Base-by-base conservation (phyloP, 1,140 invertebrate genomes). In the Anastrepha ludens region DNA sequence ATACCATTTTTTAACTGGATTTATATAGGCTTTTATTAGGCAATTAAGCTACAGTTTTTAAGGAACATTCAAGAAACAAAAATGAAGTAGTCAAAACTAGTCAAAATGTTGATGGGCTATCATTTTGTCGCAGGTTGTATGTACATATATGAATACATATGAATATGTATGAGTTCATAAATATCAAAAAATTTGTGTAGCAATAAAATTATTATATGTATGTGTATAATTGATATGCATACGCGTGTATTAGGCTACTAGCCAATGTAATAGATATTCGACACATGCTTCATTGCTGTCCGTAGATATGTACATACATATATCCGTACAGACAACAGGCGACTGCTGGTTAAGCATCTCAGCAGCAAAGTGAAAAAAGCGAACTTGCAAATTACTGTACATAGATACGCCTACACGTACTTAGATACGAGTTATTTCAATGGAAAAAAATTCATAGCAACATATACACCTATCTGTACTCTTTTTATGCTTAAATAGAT, bases 221-320 rank as follows among this genome's bases (percentile, higher is more conserved):
- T 29, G 29, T 55, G 50, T 44, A 47, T 74, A 17, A 74, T 74
- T 74, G 67, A 74, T 41, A 74, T 74, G 39, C 39, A 47, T 74
- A 74, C 39, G 67, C 39, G 15, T 74, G 17, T 62, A 62, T 62
- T 74, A 44, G 67, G 67, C 44, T 74, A 17, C 67, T 74, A 74
- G 67, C 13, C 39, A 47, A 74, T 47, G 11, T 47, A 47, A 17
- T 15, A 47, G 67, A 41, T 70, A 47, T 44, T 44, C 15, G 67
- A 9, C 13, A 74, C 41, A 74, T 41, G 41, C 41, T 47, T 44
- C 67, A 74, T 44, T 74, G 67, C 15, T 41, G 11, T 20, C 15
- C 39, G 9, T 8, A 41, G 39, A 41, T 39, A 41, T 5, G 39
- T 67, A 67, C 9, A 0, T 67, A 20, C 55, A 58, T 67, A 20